Base-by-base conservation (phyloP, 2,888 invertebrate genomes). In the Drosophila silvestris region DNA sequence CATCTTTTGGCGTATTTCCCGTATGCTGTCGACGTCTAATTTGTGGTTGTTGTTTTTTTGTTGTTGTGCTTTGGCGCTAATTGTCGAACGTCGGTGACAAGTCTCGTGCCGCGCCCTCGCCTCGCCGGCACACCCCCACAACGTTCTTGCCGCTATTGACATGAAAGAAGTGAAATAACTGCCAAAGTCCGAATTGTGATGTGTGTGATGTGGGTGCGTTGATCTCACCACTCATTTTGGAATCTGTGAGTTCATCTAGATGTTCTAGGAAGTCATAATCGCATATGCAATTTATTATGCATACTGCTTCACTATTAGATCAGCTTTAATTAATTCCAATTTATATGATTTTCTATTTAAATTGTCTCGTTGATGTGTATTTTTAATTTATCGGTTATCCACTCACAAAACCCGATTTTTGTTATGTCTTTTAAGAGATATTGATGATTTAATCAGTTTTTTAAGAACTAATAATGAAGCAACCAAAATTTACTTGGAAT, bases 131-230 rank as follows among this genome's bases (percentile, higher is more conserved):
- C 77, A 56, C 62, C 70, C 58, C 51, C 39, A 44, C 2, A 54
- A 51, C 61, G 57, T 26, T 37, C 16, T 28, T 28, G 51, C 53
- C 56, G 44, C 30, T 62, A 39, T 19, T 54, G 41, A 52, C 67
- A 70, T 74, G 52, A 70, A 60, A 82, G 65, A 35, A 19, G 7
- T 37, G 30, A 33, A 51, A 73, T 70, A 82, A 81, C 77, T 70
- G 32, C 56, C 52, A 44, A 63, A 75, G 62, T 71, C 62, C 67
- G 66, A 54, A 39, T 26, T 39, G 57, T 60, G 44, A 14, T 32
- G 30, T 59, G 39, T 74, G 62, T 57, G 74, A 74, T 89, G 91
- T 82, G 88, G 91, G 86, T 78, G 90, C 90, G 91, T 87, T 87
- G 91, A 89, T 85, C 88, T 87, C 60, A 44, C 52, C 26, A 52